Evolutionary conservation across 2,888 invertebrate species (phyloP).

Genomic region (Cyrtodaria siliqua): DNA sequence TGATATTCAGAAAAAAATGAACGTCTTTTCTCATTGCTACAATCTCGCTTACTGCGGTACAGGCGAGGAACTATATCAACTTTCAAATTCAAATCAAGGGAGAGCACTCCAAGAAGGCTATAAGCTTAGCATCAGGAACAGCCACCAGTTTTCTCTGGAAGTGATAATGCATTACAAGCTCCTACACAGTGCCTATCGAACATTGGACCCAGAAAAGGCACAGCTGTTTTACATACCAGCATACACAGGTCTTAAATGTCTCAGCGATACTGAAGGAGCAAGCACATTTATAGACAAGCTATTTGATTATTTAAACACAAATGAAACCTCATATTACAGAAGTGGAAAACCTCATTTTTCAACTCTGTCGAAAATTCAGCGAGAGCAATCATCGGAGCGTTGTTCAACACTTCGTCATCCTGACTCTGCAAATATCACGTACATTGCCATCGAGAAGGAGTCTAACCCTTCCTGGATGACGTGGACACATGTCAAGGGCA

Average conservation of each 20-base stretch:
- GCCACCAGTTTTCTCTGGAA: conserved; percentile 73
- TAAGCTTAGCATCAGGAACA: conserved; percentile 50
- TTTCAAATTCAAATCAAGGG: conserved; percentile 8
- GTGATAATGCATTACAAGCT: conserved; percentile 72
- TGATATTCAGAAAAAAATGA: conserved; percentile 42
- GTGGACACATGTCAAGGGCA: conserved; percentile 22
- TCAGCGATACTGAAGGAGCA: conserved; percentile 34
- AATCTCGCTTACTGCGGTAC: conserved; percentile 50
- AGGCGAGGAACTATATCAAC: conserved; percentile 44
- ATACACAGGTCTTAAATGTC: conserved; percentile 66
- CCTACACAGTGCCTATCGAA: conserved; percentile 68
- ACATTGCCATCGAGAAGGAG: conserved; percentile 75
- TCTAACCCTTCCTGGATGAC: conserved; percentile 27
- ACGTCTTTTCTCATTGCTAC: conserved; percentile 33
- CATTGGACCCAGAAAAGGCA: conserved; percentile 63
- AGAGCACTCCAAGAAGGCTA: conserved; percentile 14
- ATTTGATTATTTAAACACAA: conserved; percentile 48
- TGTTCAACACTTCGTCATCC: conserved; percentile 69
- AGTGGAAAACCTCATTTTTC: conserved; percentile 73
- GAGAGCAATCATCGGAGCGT: conserved; percentile 61
- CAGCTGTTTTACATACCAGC: conserved; percentile 75
- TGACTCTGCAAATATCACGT: conserved; percentile 61
- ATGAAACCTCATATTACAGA: conserved; percentile 43
- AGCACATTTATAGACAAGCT: conserved; percentile 38
- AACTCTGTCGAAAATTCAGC: conserved; percentile 74